Evolutionary conservation across 2,797 vertebrate species (phyloP).

Genomic region (Halcyon leucocephala): DNA sequence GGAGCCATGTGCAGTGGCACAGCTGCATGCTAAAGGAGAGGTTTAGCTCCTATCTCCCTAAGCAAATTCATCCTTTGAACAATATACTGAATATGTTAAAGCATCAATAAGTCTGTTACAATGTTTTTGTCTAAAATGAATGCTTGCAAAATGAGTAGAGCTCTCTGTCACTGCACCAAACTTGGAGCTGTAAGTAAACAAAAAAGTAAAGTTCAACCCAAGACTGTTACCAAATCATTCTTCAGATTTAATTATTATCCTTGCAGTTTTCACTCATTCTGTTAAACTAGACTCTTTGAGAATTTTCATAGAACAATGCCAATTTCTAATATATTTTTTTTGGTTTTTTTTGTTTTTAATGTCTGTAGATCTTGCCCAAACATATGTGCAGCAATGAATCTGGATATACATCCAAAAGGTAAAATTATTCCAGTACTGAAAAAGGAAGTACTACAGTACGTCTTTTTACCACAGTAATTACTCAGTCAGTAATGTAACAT

Average conservation of each 20-base stretch:
- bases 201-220: background rate
- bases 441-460: background rate
- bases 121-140: conserved; percentile 33
- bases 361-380: conserved; percentile 65
- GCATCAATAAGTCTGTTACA: background rate
- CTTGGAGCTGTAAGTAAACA: conserved; percentile 11
- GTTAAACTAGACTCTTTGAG: background rate
- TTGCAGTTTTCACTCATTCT: background rate
- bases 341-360: background rate
- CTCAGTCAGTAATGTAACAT: background rate
- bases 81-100: background rate
- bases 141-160: conserved; percentile 23
- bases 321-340: background rate
- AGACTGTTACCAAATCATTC: background rate
- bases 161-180: background rate
- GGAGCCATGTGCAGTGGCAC: background rate
- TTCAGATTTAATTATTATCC: background rate
- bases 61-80: background rate
- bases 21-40: background rate
- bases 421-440: background rate
- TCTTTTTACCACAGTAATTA: background rate
- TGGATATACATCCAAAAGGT: background rate
- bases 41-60: background rate
- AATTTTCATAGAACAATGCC: background rate
- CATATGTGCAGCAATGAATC: conserved; percentile 11